phyloP scores from a whole-genome alignment of 1,140 invertebrate genomes.

The Drosophila quadrilineata region DNA sequence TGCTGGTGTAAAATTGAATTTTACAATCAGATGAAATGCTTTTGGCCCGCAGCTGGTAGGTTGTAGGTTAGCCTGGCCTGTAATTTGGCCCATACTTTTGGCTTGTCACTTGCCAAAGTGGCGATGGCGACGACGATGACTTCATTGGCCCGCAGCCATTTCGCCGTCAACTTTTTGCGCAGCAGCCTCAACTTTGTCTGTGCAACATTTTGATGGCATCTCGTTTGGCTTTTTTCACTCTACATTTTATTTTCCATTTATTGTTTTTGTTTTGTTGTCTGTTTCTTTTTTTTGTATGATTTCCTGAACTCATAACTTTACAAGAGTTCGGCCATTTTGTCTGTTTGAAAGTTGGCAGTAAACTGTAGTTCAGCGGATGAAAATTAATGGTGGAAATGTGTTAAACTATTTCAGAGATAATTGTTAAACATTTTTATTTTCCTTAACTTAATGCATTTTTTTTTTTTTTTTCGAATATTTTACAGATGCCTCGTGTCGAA shows the following conservation, averaged over 20 bases:
- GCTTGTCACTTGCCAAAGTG: conserved; percentile 27
- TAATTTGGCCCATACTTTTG: not conserved
- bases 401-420: no score
- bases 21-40: conserved; percentile 43
- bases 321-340: no score
- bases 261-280: no score
- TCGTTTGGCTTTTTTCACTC: conserved; percentile 75
- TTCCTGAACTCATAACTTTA: no score
- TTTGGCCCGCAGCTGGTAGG: no score
- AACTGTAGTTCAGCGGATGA: no score
- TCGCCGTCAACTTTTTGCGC: conserved; percentile 34
- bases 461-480: conserved; percentile 3
- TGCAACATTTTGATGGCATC: conserved; percentile 69
- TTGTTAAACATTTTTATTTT: conserved; percentile 27
- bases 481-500: conserved; percentile 92
- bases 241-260: no score
- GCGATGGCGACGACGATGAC: conserved; percentile 49
- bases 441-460: conserved; percentile 23
- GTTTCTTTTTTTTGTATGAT: no score
- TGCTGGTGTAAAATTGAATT: conserved; percentile 43
- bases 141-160: conserved; percentile 47
- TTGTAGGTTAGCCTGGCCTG: no score
- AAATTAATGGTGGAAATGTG: no score
- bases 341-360: no score
- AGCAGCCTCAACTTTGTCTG: conserved; percentile 59